These are phyloP conservation scores for Lates calcarifer DNA, from an alignment of 2,113 vertebrate species.

Conservation along the genomic window DNA sequence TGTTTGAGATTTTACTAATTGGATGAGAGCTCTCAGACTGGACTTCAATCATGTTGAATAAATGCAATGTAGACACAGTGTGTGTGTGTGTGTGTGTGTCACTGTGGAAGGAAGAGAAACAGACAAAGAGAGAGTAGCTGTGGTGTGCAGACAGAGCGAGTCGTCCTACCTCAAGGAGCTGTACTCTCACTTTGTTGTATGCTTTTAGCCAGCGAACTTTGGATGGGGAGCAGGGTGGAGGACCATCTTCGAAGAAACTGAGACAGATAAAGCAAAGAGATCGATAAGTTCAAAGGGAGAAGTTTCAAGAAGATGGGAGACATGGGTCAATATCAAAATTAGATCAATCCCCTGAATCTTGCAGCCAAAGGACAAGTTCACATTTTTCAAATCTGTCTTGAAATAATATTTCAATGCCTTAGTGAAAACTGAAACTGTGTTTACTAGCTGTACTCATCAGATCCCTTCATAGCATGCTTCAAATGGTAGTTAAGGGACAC, in stretches of 20 bases:
- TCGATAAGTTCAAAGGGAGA: not conserved
- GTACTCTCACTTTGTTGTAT: constrained; percentile 78
- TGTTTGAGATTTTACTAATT: not conserved
- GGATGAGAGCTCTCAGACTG: not conserved
- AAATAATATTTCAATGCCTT: not conserved
- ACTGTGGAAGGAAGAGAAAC: not conserved
- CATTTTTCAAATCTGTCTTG: not conserved
- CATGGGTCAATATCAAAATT: not conserved
- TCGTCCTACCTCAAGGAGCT: constrained; percentile 70
- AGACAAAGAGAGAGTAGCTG: not conserved
- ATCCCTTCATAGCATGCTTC: too few species aligned
- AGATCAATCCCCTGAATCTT: not conserved
- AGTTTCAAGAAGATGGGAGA: not conserved
- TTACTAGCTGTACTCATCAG: too few species aligned
- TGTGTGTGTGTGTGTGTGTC: not conserved
- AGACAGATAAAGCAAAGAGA: constrained; percentile 15
- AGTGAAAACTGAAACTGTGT: too few species aligned
- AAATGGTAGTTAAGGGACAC: too few species aligned
- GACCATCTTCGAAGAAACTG: constrained; percentile 63
- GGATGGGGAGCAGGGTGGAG: constrained; percentile 75
- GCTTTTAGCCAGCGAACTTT: constrained; percentile 79
- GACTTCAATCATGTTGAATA: not conserved
- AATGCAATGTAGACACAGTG: not conserved
- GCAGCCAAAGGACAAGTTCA: not conserved
- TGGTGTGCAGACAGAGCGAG: not conserved